These are phyloP conservation scores for Oncorhynchus gorbuscha DNA, from an alignment of 2,113 vertebrate genomes.

Conservation along the genomic window DNA sequence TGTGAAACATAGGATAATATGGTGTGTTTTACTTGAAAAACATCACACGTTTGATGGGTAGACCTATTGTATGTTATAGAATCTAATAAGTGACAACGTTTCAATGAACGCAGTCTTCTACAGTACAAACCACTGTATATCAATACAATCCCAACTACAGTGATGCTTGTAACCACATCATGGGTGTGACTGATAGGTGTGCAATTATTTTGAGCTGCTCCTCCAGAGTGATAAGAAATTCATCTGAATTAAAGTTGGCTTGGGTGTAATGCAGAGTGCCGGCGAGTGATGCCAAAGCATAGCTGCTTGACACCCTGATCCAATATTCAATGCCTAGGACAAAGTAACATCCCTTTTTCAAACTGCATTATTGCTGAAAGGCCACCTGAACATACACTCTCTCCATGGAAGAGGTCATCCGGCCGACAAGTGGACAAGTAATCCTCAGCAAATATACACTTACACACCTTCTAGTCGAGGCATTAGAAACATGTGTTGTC, in stretches of 20 bases:
- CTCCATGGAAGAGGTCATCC: slow-evolving; percentile 22
- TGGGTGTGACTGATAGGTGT: slow-evolving; percentile 56
- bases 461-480: too few species aligned
- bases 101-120: background rate
- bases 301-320: background rate
- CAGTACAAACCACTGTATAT: background rate
- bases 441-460: slow-evolving; percentile 28
- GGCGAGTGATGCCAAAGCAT: slow-evolving; percentile 12
- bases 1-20: too few species aligned
- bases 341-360: background rate
- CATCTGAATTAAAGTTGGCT: slow-evolving; percentile 67
- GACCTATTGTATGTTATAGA: too few species aligned
- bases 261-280: slow-evolving; percentile 52
- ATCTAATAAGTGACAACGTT: background rate
- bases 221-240: slow-evolving; percentile 49
- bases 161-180: slow-evolving; percentile 29
- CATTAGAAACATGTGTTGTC: too few species aligned
- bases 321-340: slow-evolving; percentile 3
- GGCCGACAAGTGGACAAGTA: background rate
- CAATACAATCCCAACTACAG: slow-evolving; percentile 17
- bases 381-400: slow-evolving; percentile 15
- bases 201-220: slow-evolving; percentile 47
- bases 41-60: too few species aligned
- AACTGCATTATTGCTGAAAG: slow-evolving; percentile 13
- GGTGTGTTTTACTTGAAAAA: too few species aligned